phyloP scores from a whole-genome alignment of 2,113 vertebrate genomes.

The Neoarius graeffei region DNA sequence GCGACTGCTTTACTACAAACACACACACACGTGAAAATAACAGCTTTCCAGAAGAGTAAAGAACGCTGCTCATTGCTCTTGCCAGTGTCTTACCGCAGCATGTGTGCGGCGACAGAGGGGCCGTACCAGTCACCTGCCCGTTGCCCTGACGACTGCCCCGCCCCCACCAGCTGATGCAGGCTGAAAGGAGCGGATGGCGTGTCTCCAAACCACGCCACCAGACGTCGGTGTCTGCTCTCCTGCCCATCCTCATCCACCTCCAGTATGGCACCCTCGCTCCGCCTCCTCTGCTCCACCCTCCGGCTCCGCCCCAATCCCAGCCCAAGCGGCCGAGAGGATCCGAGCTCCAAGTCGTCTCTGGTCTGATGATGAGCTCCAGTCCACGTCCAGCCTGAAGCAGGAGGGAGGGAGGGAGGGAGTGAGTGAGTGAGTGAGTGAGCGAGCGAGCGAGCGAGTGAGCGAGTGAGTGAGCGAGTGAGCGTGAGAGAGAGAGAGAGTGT shows the following conservation, averaged over 20 bases:
- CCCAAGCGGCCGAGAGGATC: conserved; percentile 59
- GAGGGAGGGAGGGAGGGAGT: too few species aligned
- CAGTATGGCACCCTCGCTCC: conserved; percentile 60
- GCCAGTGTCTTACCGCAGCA: conserved; percentile 77
- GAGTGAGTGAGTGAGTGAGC: not conserved
- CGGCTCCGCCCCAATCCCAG: not conserved
- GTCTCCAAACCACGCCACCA: conserved; percentile 84
- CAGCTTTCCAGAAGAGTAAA: not conserved
- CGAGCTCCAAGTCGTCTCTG: conserved; percentile 72
- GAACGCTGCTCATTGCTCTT: fast-evolving
- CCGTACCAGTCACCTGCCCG: conserved; percentile 92
- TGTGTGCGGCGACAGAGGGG: conserved; percentile 82
- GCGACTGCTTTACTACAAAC: conserved; percentile 82
- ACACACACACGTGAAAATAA: not conserved
- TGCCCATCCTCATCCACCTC: conserved; percentile 42
- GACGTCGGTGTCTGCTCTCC: conserved; percentile 71
- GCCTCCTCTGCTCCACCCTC: conserved; percentile 38
- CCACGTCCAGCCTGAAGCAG: conserved; percentile 74
- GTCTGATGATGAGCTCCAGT: conserved; percentile 54
- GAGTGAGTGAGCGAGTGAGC: not conserved
- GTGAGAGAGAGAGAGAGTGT: not conserved
- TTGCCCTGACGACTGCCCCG: conserved; percentile 81
- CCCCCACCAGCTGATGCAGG: conserved; percentile 80
- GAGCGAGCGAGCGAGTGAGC: too few species aligned
- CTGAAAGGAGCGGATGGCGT: conserved; percentile 77